phyloP scores from a whole-genome alignment of 2,113 vertebrate species.

The Etheostoma spectabile region DNA sequence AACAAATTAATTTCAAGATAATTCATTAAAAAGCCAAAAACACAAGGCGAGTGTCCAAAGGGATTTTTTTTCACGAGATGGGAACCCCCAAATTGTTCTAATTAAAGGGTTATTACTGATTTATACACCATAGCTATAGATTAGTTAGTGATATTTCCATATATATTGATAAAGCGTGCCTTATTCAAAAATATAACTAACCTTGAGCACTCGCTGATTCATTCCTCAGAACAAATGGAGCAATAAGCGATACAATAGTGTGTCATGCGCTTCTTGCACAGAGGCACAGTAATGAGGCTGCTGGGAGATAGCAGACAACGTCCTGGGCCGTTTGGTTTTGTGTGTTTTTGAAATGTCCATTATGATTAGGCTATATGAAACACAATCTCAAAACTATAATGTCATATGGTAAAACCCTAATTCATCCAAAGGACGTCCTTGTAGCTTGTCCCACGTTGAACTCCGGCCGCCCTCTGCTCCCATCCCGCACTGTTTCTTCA shows the following conservation, averaged over 20 bases:
- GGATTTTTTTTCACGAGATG: background rate
- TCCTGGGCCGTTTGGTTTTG: background rate
- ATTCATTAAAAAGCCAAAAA: background rate
- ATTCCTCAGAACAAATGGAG: background rate
- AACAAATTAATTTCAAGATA: background rate
- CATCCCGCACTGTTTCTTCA: constrained; percentile 86
- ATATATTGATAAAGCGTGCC: background rate
- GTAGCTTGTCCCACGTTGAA: constrained; percentile 9
- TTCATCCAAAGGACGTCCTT: background rate
- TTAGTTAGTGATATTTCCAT: background rate
- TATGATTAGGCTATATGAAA: background rate
- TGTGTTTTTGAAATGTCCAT: background rate
- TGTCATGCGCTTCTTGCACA: background rate
- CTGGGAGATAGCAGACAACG: background rate
- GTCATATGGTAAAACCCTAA: too few species aligned
- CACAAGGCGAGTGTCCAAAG: background rate
- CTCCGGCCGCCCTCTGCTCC: background rate
- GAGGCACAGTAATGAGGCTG: background rate
- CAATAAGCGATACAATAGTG: background rate
- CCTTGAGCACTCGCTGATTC: background rate
- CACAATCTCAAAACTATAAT: background rate
- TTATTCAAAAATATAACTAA: background rate
- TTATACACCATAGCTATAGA: background rate
- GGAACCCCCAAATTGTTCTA: background rate
- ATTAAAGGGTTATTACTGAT: background rate